Evolutionary conservation across 2,888 invertebrate genomes (phyloP), one percentile per base, ranked within the genome.

Genomic region (Nymphalis urticae): DNA sequence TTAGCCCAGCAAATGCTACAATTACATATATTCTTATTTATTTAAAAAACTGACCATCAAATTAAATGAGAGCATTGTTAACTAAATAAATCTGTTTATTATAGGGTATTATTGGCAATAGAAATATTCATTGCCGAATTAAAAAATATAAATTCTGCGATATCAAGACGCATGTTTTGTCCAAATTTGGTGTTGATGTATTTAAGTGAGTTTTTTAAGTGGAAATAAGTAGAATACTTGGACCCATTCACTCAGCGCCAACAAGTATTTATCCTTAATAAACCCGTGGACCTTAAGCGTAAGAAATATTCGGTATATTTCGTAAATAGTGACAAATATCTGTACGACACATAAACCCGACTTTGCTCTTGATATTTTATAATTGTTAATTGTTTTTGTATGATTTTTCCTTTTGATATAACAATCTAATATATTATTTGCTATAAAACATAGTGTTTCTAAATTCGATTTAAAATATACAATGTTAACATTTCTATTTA

Each of bases 231-330:
- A 62, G 62, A 66, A 66, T 66, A 62, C 48, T 62, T 66, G 54
- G 17, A 10, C 54, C 62, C 68, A 68, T 65, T 71, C 71, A 66
- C 71, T 71, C 61, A 47, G 61, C 66, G 63, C 65, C 68, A 54
- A 47, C 27, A 56, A 66, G 51, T 64, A 68, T 65, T 71, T 71
- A 71, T 68, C 68, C 68, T 71, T 71, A 71, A 71, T 51, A 65
- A 71, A 71, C 71, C 59, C 53, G 71, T 71, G 65, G 71, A 63
- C 71, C 68, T 71, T 71, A 71, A 65, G 54, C 68, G 59, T 58
- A 51, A 59, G 65, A 68, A 71, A 71, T 68, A 66, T 68, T 71
- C 36, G 36, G 50, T 63, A 16, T 32, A 66, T 71, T 68, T 70
- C 66, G 68, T 58, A 68, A 70, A 64, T 53, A 53, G 53, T 64